Evolutionary conservation across 1,140 invertebrate genomes (phyloP), one percentile per base, ranked within the genome.

Genomic region (Zaprionus nigranus): DNA sequence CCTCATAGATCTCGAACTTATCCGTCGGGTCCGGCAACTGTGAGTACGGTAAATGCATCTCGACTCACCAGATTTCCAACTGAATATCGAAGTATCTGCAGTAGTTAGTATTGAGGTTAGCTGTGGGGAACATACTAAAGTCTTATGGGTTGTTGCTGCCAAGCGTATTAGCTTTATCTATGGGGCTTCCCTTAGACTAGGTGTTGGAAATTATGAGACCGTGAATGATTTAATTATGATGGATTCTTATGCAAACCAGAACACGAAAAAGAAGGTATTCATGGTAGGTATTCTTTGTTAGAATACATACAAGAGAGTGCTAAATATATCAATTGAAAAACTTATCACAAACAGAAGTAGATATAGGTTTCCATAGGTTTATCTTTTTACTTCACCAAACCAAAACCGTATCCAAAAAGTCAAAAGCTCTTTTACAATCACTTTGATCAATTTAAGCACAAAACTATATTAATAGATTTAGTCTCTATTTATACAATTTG

Each of bases 11-110:
- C 7, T 94, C 92, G 86, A 95, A 97, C 59, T 95, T 93, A 60
- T 95, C 94, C 20, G 94, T 94, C 0, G 96, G 96, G 91, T 96
- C 95, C 60, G 94, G 94, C 46, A 97, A 93, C 71, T 93, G 94
- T 62, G 95, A 92, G 24, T 92, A 93, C 26, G 91, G 87, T 17
- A 93, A 79, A 91, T 93, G 86, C 91, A 92, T 92, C 20, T 72
- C 81, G 69, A 70, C 22, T 58, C 24, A 63, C 53, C 53, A 22
- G 53, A 5, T 40, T 7, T 49, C 40, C 46, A 26, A 24, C 28
- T 34, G 40, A 17, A 56, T 28, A 22, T 26, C 28, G 17, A 38
- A 38, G 15, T 15, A 43, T 28, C 20, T 20, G 26, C 30, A 43
- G 51, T 56, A 46, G 28, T 38, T 36, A 1, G n/a, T 17, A 53